Percentiles rank a stretch among this genome's conserved stretches.
These are phyloP conservation scores for Sminthurinus aureus DNA, from an alignment of 2,888 invertebrate genomes.

Conservation along the genomic window DNA sequence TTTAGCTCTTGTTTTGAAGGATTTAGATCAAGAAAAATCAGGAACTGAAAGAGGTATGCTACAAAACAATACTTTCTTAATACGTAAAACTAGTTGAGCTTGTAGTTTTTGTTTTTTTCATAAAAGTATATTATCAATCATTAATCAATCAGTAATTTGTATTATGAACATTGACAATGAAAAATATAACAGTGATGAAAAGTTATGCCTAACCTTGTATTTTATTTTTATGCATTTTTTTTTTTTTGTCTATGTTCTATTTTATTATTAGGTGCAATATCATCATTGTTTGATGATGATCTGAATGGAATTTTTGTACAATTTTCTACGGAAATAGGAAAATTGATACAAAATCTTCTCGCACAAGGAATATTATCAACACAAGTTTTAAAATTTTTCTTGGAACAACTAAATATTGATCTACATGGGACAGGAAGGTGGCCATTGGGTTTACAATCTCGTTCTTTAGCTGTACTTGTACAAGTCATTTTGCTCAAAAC, in stretches of 20 bases:
- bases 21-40: constrained; percentile 88
- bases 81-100: background rate
- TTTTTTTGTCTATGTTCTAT: background rate
- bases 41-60: constrained; percentile 75
- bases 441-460: constrained; percentile 77
- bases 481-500: constrained; percentile 82
- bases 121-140: background rate
- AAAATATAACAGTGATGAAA: no score
- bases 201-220: no score
- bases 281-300: constrained; percentile 75
- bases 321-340: constrained; percentile 79
- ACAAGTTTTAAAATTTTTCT: constrained; percentile 74
- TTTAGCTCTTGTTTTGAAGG: constrained; percentile 82
- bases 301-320: constrained; percentile 76
- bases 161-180: no score
- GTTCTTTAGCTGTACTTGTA: constrained; percentile 82
- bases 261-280: constrained; percentile 71
- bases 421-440: constrained; percentile 68
- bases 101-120: background rate
- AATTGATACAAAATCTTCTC: constrained; percentile 81
- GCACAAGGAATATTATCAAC: constrained; percentile 75
- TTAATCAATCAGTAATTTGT: no score
- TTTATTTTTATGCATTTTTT: background rate
- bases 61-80: constrained; percentile 20
- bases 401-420: constrained; percentile 78